Conservation (phyloP, 2,113 vertebrate genomes). For the Okapia johnstoni region DNA sequence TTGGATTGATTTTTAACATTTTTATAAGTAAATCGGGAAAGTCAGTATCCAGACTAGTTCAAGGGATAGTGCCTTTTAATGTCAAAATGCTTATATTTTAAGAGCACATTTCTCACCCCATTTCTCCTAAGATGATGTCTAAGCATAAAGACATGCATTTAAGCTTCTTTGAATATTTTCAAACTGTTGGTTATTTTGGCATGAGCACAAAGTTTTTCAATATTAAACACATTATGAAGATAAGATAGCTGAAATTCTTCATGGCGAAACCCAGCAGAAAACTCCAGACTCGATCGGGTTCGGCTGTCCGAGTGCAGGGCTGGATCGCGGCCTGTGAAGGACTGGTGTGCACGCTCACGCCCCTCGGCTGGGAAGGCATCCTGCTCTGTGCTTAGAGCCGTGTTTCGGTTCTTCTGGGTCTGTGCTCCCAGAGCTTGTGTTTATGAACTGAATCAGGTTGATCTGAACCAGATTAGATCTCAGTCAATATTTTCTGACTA, state of each 20-base stretch:
- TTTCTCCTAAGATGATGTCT: neutral
- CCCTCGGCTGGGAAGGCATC: fast-evolving
- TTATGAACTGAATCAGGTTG: neutral
- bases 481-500: neutral
- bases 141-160: neutral
- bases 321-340: neutral
- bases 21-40: neutral
- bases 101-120: neutral
- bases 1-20: neutral
- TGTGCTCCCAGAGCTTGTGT: neutral
- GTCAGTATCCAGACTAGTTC: neutral
- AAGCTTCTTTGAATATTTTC: neutral
- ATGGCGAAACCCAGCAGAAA: neutral
- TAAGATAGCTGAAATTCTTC: neutral
- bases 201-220: neutral
- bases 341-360: fast-evolving
- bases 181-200: neutral
- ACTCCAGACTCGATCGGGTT: neutral
- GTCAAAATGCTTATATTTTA: neutral
- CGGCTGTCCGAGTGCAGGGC: neutral
- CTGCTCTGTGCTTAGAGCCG: fast-evolving
- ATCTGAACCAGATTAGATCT: neutral
- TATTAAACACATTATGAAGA: neutral
- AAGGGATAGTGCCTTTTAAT: neutral
- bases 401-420: fast-evolving